phyloP scores from a whole-genome alignment of 2,113 vertebrate species.

The Riparia riparia region DNA sequence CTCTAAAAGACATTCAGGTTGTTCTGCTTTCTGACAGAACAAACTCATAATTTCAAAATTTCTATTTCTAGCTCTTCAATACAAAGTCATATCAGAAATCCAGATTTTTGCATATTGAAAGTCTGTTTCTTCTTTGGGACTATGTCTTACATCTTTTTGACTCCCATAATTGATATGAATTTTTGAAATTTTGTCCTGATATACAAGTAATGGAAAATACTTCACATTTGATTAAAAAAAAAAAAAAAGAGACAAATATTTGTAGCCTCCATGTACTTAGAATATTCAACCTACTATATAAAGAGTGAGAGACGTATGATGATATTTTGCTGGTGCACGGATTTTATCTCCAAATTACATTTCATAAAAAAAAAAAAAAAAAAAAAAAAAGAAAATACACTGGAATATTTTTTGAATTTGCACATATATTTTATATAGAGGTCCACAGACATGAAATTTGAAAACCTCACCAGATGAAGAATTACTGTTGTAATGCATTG shows the following conservation, averaged over 20 bases:
- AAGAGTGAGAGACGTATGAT: neutral
- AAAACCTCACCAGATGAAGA: neutral
- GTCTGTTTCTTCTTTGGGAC: neutral
- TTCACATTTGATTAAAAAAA: neutral
- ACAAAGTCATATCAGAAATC: neutral
- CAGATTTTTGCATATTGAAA: neutral
- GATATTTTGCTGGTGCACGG: neutral
- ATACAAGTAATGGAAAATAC: neutral
- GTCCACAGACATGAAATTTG: neutral
- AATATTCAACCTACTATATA: neutral
- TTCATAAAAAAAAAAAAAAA: neutral
- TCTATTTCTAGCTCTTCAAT: neutral
- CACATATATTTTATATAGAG: neutral
- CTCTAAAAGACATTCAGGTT: neutral
- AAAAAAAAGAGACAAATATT: neutral
- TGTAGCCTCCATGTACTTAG: neutral
- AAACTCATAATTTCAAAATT: neutral
- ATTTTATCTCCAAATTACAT: neutral
- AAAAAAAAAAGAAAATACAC: neutral
- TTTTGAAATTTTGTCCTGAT: neutral
- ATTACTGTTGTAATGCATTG: no score
- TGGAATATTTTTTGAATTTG: neutral
- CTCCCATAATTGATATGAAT: accelerated
- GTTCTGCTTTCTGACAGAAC: neutral
- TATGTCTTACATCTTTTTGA: neutral